phyloP scores from a whole-genome alignment of 2,888 invertebrate genomes.

The Incurvaria masculella region DNA sequence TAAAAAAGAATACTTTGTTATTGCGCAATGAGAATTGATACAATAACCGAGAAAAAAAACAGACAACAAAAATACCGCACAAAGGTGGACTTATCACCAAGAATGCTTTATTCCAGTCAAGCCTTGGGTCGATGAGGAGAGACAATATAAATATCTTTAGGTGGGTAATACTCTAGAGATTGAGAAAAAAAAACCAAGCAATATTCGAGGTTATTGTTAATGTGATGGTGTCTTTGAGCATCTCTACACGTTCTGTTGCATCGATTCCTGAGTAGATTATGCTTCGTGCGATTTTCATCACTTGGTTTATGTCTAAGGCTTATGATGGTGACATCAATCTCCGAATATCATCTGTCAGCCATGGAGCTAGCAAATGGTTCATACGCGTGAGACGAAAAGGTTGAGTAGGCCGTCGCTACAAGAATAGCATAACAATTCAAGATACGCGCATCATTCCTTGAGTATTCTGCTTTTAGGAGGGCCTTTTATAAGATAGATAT shows the following conservation, averaged over 20 bases:
- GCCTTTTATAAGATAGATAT: slow-evolving; percentile 13
- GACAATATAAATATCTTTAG: too few species aligned
- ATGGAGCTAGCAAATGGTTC: slow-evolving; percentile 10
- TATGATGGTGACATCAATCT: slow-evolving; percentile 4
- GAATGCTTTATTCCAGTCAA: too few species aligned
- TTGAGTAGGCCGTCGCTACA: too few species aligned
- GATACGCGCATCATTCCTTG: slow-evolving; percentile 1
- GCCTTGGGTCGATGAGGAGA: too few species aligned
- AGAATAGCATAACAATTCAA: slow-evolving; percentile 12
- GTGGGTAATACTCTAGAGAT: too few species aligned
- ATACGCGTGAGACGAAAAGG: slow-evolving; percentile 8
- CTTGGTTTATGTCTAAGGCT: slow-evolving; percentile 4
- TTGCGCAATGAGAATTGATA: too few species aligned
- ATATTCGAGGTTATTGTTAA: too few species aligned
- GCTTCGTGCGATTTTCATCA: not conserved
- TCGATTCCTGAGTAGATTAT: not conserved
- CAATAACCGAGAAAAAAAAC: too few species aligned
- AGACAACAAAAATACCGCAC: too few species aligned
- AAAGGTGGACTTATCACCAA: too few species aligned
- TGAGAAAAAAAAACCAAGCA: too few species aligned
- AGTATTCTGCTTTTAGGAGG: slow-evolving; percentile 10
- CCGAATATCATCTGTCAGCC: slow-evolving; percentile 10
- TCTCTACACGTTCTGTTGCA: not conserved
- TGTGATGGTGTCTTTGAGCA: not conserved
- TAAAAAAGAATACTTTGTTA: too few species aligned